Evolutionary conservation across 2,797 vertebrate genomes (phyloP), one percentile per base, ranked within the genome.

Genomic region (Coregonus ussuriensis): DNA sequence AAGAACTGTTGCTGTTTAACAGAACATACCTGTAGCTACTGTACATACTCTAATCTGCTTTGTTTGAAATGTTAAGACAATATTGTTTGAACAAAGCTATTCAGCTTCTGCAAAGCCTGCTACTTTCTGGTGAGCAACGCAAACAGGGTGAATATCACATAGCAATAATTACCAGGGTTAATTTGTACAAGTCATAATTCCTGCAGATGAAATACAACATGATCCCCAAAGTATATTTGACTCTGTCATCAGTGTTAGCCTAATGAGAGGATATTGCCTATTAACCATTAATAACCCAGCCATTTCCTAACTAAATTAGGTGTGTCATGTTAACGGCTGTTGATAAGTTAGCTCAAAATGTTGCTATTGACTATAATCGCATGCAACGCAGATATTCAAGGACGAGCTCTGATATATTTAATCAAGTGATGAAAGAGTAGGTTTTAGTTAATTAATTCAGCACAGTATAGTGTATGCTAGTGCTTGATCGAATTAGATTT

Each of bases 1-100:
- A 77, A 73, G 47, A 76, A 65, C 33, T 3, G 29, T 31, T 65
- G 62, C 15, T 31, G 9, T 70, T 75, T 84, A 77, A 78, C 77
- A 71, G 68, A 77, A 82, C 6, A 63, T 54, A 82, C 75, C 66
- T 71, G 65, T 59, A 74, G 35, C 69, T 75, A 70, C 73, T 59
- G 25, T 72, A 54, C 70, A 83, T 56, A 74, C 37, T 33, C 54
- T 15, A 5, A 75, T 29, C 68, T 54, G 29, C 56, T 74, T 25
- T 53, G 15, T 75, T 41, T 47, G 59, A 33, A 56, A 77, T 56
- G 59, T 71, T 74, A 67, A 77, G 65, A 83, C 68, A 72, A 83
- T 75, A 59, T 62, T 31, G 75, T 79, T 77, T 66, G 65, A 77
- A 83, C 65, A 47, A 72, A 72, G 13, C 25, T 16, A 15, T 16